These are phyloP conservation scores for Argynnis bischoffii DNA, from an alignment of 2,888 invertebrate genomes.

Conservation along the genomic window DNA sequence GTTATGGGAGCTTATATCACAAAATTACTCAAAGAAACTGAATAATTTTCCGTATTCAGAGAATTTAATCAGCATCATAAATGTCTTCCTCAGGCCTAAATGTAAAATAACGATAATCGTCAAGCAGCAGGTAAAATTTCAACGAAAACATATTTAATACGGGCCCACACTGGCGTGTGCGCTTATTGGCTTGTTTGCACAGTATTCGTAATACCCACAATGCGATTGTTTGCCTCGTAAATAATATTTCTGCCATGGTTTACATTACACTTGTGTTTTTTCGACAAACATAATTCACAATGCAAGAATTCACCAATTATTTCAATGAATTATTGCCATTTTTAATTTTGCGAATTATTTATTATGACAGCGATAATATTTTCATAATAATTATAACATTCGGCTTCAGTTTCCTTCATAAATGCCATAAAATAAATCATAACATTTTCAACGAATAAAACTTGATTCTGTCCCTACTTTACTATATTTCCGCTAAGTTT, in stretches of 20 bases:
- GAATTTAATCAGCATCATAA: constrained; percentile 20
- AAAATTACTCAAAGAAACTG: too few species aligned
- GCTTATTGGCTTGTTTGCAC: constrained; percentile 59
- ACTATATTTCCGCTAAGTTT: too few species aligned
- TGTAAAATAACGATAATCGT: constrained; percentile 30
- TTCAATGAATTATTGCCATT: constrained; percentile 10
- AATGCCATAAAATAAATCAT: too few species aligned
- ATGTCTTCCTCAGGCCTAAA: background rate
- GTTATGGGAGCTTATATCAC: too few species aligned
- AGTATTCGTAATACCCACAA: constrained; percentile 56
- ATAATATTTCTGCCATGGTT: constrained; percentile 49
- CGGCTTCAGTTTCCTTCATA: too few species aligned
- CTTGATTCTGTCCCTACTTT: too few species aligned
- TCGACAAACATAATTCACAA: constrained; percentile 36
- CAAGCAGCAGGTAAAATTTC: constrained; percentile 35
- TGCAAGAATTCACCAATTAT: constrained; percentile 20
- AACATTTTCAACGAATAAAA: too few species aligned
- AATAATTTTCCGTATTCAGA: background rate
- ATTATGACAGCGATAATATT: too few species aligned
- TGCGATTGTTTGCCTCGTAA: constrained; percentile 61
- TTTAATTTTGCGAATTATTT: too few species aligned
- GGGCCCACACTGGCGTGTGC: constrained; percentile 43
- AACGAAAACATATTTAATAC: constrained; percentile 43
- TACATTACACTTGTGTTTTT: constrained; percentile 32
- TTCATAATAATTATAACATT: too few species aligned